These are phyloP conservation scores for Rutpela maculata DNA, from an alignment of 2,888 invertebrate species.

Conservation along the genomic window DNA sequence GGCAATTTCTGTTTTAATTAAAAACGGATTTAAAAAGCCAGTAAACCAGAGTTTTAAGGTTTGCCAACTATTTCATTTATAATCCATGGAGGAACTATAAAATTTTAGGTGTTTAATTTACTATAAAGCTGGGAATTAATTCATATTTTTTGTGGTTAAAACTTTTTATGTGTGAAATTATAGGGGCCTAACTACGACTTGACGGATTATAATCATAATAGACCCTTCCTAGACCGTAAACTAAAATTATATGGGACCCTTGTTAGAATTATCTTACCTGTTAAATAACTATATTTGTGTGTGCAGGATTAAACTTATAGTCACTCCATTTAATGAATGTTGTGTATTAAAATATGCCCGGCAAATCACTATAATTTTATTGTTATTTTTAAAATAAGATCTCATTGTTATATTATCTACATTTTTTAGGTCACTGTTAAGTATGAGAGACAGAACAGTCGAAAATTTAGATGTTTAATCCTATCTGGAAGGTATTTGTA, in stretches of 20 bases:
- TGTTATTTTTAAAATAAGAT: slow-evolving; percentile 44
- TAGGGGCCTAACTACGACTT: slow-evolving; percentile 39
- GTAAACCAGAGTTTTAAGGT: slow-evolving; percentile 27
- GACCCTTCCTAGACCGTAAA: slow-evolving; percentile 40
- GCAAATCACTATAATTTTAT: slow-evolving; percentile 53
- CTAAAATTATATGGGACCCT: slow-evolving; percentile 41
- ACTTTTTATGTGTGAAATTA: slow-evolving; percentile 38
- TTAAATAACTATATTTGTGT: slow-evolving; percentile 53
- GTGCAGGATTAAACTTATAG: slow-evolving; percentile 46
- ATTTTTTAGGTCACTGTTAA: not conserved
- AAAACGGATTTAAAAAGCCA: slow-evolving; percentile 39
- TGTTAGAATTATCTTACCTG: slow-evolving; percentile 41
- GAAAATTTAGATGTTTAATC: too few relatives aligned
- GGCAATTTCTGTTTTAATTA: slow-evolving; percentile 41
- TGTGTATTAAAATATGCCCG: slow-evolving; percentile 39
- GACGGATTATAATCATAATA: slow-evolving; percentile 44
- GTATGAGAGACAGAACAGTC: not conserved
- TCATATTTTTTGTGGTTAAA: not conserved
- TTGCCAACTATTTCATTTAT: slow-evolving; percentile 29
- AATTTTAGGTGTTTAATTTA: slow-evolving; percentile 1
- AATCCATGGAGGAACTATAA: slow-evolving; percentile 8
- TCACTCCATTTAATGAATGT: slow-evolving; percentile 52
- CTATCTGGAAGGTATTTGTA: too few relatives aligned
- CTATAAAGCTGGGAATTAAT: not conserved
- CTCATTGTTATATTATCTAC: slow-evolving; percentile 29